Base-by-base conservation (phyloP, 2,888 invertebrate species). In the Leptopilina syphax region DNA sequence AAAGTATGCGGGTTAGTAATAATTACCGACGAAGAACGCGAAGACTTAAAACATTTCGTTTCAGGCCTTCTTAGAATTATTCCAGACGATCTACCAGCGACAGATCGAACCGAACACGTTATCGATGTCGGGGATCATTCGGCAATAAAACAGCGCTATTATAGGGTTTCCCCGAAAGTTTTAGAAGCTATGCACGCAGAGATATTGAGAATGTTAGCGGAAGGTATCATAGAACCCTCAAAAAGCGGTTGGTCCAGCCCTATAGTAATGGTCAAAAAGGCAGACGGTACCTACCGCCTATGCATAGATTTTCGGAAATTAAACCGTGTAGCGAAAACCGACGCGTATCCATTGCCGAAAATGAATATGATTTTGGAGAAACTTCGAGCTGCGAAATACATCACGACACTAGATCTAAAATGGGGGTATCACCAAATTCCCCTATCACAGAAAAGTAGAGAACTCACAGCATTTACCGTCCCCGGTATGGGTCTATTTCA, bases 301-400 rank as follows among this genome's bases (percentile, higher is more conserved):
- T 87, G 89, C 67, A 84, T 89, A 0, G 89, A 90, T 77, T 88
- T 83, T 60, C 76, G 90, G 8, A 85, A 86, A 65, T 70, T 91
- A 0, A 91, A 90, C 77, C 65, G 66, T 3, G 87, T 89, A 0
- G 88, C 89, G 0, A 82, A 85, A 50, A 81, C 84, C 13, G 87
- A 89, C 81, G 86, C 88, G 0, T 88, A 90, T 84, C 88, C 89
- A 3, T 47, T 90, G 0, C 90, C 84, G 0, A 85, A 86, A 50
- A 86, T 90, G 34, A 83, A 83, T 0, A 79, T 83, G 3, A 90
- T 88, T 10, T 73, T 90, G 34, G n/a, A n/a, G n/a, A n/a, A n/a
- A n/a, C n/a, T n/a, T n/a, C n/a, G n/a, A n/a, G n/a, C n/a, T n/a
- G n/a, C n/a, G n/a, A n/a, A n/a, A n/a, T n/a, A n/a, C n/a, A n/a